Evolutionary conservation across 2,113 vertebrate species (phyloP), one percentile per base, ranked within the genome.

Genomic region (Meriones unguiculatus): DNA sequence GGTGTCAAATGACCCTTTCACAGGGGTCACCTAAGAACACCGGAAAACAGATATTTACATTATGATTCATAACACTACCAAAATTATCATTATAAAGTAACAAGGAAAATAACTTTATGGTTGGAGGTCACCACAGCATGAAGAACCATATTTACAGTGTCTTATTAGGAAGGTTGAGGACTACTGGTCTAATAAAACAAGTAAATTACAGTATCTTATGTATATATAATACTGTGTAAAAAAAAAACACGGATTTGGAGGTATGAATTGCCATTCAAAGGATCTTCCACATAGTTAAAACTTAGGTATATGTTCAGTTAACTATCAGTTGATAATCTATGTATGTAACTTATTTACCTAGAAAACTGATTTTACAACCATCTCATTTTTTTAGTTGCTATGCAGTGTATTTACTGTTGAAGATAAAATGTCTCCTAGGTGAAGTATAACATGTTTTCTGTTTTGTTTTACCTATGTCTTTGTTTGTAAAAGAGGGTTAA

Each of bases 401-500:
- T 64, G 46, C 65, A 90, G 28, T 84, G 0, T 90, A 28, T 90
- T 96, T 92, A 28, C 3, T 75, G 28, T 75, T 90, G 84, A 50
- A n/a, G 62, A 38, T 50, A 70, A 91, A 90, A 30, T 89, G 10
- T 81, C 57, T 77, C 3, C 12, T 90, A 35, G 89, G 77, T 92
- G 89, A 97, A 88, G 24, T 65, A 3, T 64, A 75, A 30, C 11
- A 46, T 77, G 12, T 62, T 73, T 90, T 41, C 22, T 73, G 3
- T 75, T 81, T 91, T 38, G 32, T 85, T 95, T 95, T 84, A 57
- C 10, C 87, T 92, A 10, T 78, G 57, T 76, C 85, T 80, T 81
- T 59, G 18, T 84, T 84, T 41, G 4, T 84, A 64, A 62, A 5
- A 87, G 24, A 91, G 25, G 3, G 50, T 59, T 92, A 59, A 69